phyloP scores from a whole-genome alignment of 2,888 invertebrate genomes.

The Ypsolopha scabrella region DNA sequence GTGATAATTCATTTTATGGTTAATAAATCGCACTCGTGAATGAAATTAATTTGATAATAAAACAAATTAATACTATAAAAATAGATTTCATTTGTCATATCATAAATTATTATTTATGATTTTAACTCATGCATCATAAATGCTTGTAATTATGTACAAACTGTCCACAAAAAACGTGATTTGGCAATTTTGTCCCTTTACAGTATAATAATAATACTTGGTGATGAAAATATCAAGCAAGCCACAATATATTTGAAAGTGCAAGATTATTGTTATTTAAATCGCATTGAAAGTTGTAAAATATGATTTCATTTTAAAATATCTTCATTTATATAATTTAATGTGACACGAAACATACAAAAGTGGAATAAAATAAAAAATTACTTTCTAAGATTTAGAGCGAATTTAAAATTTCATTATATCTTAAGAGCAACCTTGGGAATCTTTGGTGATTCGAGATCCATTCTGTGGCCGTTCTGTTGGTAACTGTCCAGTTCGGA shows the following conservation, averaged over 20 bases:
- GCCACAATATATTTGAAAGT: not conserved
- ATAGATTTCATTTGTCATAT: slow-evolving; percentile 65
- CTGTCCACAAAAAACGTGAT: not conserved
- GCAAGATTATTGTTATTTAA: not conserved
- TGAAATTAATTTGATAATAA: no score
- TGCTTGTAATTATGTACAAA: slow-evolving; percentile 8
- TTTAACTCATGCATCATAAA: slow-evolving; percentile 19
- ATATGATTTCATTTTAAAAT: not conserved
- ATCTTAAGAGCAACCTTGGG: slow-evolving; percentile 60
- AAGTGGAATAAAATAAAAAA: slow-evolving; percentile 48
- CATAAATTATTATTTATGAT: slow-evolving; percentile 21
- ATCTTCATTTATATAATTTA: slow-evolving; percentile 18
- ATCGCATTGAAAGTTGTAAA: not conserved
- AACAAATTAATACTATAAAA: slow-evolving; percentile 52
- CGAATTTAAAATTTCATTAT: slow-evolving; percentile 18
- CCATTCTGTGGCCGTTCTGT: slow-evolving; percentile 26
- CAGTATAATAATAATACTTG: no score
- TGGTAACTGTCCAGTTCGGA: slow-evolving; percentile 14
- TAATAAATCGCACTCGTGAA: no score
- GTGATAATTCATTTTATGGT: slow-evolving; percentile 31
- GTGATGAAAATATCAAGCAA: no score
- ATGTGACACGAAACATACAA: slow-evolving; percentile 35
- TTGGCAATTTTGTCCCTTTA: not conserved
- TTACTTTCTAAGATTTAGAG: not conserved
- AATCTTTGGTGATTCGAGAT: slow-evolving; percentile 61